These are phyloP conservation scores for Macaca nemestrina DNA, from an alignment of 2,113 vertebrate species.

Conservation along the genomic window DNA sequence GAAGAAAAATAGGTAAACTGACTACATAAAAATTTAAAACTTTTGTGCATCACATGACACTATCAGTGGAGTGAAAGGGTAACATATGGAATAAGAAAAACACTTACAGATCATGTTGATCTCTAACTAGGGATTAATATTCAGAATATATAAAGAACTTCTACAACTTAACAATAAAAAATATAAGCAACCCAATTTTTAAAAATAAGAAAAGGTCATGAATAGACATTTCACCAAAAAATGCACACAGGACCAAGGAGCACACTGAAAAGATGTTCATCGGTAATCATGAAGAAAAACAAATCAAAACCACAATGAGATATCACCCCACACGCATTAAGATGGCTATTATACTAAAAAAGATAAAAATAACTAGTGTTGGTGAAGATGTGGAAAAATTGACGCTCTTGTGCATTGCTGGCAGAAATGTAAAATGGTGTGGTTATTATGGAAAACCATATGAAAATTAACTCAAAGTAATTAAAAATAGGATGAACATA, in stretches of 20 bases:
- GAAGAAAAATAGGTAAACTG: not conserved
- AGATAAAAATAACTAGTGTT: not conserved
- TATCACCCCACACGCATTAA: not conserved
- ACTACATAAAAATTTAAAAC: not conserved
- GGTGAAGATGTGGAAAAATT: not conserved
- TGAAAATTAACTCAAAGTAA: not conserved
- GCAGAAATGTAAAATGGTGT: not conserved
- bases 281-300: not conserved
- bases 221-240: not conserved
- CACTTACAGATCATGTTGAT: not conserved
- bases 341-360: not conserved
- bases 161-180: not conserved
- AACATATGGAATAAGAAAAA: not conserved
- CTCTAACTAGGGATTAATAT: not conserved
- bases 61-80: not conserved
- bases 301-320: not conserved
- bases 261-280: not conserved
- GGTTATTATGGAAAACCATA: not conserved
- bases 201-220: not conserved
- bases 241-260: not conserved
- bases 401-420: not conserved
- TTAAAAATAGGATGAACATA: not conserved
- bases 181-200: not conserved
- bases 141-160: not conserved
- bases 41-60: not conserved